These are phyloP conservation scores for Gavia stellata DNA, from an alignment of 2,113 vertebrate genomes.

Conservation along the genomic window DNA sequence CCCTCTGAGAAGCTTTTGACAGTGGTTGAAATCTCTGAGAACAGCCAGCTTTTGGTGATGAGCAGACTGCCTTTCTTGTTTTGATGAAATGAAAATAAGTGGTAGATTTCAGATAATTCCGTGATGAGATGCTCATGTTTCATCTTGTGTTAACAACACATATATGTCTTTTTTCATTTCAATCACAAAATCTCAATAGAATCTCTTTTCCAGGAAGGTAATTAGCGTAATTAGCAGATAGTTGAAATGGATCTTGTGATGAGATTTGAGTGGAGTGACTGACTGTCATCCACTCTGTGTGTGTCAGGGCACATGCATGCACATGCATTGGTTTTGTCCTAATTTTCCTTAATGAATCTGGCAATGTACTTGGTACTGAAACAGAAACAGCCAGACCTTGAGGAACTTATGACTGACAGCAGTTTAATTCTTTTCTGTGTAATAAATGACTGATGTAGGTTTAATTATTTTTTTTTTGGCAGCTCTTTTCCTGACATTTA, in stretches of 20 bases:
- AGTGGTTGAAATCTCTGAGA: not conserved
- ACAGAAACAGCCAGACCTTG: not conserved
- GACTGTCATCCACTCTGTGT: not conserved
- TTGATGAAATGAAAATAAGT: not conserved
- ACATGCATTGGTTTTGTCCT: not conserved
- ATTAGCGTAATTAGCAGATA: not conserved
- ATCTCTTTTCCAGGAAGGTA: not conserved
- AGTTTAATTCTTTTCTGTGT: not conserved
- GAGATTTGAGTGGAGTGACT: not conserved
- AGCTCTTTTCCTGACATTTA: not conserved
- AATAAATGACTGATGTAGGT: not conserved
- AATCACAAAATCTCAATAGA: not conserved
- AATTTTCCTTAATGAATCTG: not conserved
- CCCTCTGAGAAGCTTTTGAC: not conserved
- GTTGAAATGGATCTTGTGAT: not conserved
- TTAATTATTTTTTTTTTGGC: not conserved
- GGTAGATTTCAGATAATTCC: not conserved
- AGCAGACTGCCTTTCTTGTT: not conserved
- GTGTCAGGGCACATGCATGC: not conserved
- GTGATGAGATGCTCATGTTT: not conserved
- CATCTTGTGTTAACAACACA: not conserved
- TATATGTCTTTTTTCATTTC: not conserved
- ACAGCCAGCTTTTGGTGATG: not conserved
- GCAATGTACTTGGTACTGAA: not conserved
- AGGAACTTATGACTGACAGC: not conserved